Conservation (phyloP, 92 coral and sea anemone genomes). For the Paragorgia papillata region DNA sequence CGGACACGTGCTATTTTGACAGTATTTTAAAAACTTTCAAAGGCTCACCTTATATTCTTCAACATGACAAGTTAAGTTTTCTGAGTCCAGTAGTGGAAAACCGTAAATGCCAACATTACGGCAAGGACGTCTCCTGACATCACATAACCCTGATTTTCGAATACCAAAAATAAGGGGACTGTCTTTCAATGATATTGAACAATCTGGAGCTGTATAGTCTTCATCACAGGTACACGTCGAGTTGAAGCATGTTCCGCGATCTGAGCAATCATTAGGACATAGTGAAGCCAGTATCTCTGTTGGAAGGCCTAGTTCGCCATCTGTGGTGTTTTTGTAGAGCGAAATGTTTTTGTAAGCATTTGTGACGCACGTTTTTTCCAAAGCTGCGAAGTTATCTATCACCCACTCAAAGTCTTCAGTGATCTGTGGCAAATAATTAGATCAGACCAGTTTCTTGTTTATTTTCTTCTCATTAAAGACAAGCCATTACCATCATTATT, state of each 20-base stretch:
- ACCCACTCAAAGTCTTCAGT: background rate
- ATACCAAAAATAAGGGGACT: slow-evolving; percentile 51
- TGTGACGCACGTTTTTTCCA: background rate
- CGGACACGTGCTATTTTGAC: too few relatives aligned
- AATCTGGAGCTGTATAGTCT: slow-evolving; percentile 65
- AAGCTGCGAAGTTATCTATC: slow-evolving; percentile 5
- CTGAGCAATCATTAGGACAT: slow-evolving; percentile 76
- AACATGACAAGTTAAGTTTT: slow-evolving; percentile 66
- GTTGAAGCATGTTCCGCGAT: slow-evolving; percentile 70
- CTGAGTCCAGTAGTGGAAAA: slow-evolving; percentile 56
- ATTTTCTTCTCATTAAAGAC: too few relatives aligned
- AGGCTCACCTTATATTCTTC: slow-evolving; percentile 60
- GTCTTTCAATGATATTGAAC: slow-evolving; percentile 60
- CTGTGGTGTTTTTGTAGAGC: slow-evolving; percentile 20
- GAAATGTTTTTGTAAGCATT: slow-evolving; percentile 12
- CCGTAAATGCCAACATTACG: slow-evolving; percentile 58
- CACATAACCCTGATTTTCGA: slow-evolving; percentile 62
- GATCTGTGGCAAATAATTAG: background rate
- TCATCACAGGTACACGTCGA: slow-evolving; percentile 71
- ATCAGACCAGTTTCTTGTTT: background rate
- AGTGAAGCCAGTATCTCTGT: slow-evolving; percentile 51
- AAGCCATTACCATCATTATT: too few relatives aligned
- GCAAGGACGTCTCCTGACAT: slow-evolving; percentile 64
- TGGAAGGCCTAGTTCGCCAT: background rate
- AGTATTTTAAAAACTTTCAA: too few relatives aligned